Evolutionary conservation across 2,113 vertebrate species (phyloP).

Genomic region (Malurus elegans): DNA sequence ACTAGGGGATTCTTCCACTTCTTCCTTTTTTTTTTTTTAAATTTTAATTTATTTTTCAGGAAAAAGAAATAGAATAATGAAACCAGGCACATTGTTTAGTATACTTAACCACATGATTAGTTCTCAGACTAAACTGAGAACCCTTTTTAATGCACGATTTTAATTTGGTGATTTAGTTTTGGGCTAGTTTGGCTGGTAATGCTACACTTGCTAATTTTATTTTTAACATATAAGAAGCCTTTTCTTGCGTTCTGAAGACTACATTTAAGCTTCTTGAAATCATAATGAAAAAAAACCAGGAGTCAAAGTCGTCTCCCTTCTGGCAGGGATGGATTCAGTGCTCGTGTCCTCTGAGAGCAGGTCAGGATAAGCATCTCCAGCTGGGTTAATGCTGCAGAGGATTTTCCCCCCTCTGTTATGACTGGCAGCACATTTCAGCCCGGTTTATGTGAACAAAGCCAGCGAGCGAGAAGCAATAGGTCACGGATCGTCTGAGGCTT

Average conservation of each 20-base stretch:
- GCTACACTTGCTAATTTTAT: neutral
- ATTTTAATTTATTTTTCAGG: neutral
- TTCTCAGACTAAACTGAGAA: neutral
- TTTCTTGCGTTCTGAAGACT: neutral
- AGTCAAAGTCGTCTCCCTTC: neutral
- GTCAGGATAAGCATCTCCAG: slow-evolving; percentile 22
- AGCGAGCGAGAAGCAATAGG: slow-evolving; percentile 29
- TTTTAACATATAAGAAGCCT: neutral
- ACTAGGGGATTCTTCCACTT: neutral
- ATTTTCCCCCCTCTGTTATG: slow-evolving; percentile 19
- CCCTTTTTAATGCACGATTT: rapidly evolving
- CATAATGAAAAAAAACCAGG: neutral
- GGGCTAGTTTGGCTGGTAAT: neutral
- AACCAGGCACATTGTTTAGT: neutral
- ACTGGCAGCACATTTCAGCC: slow-evolving; percentile 41
- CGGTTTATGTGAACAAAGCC: slow-evolving; percentile 50
- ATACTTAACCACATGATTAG: neutral
- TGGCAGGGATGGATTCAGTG: neutral
- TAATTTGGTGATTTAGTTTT: neutral
- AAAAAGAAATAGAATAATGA: neutral
- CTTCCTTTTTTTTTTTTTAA: neutral
- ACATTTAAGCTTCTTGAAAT: neutral
- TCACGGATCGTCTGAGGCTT: slow-evolving; percentile 26
- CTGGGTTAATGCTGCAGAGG: slow-evolving; percentile 26
- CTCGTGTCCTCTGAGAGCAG: neutral